Conservation (phyloP, 2,113 vertebrate species). For the Carassius auratus region DNA sequence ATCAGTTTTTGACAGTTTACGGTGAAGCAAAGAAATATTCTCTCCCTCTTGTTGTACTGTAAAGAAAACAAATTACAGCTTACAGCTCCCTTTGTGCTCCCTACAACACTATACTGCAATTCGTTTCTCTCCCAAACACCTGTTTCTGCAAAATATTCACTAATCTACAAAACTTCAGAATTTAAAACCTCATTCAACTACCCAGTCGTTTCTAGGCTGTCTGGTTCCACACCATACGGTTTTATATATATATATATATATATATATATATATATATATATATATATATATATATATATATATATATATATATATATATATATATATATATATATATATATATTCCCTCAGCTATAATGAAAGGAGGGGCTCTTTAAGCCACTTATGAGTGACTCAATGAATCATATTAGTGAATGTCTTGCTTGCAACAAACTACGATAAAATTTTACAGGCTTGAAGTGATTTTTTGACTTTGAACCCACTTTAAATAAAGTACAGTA, state of each 20-base stretch:
- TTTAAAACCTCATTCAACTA: conserved; percentile 27
- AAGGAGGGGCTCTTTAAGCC: conserved; percentile 18
- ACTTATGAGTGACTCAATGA: conserved; percentile 43
- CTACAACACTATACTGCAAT: neutral
- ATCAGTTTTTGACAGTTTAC: neutral
- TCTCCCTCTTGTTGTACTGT: neutral
- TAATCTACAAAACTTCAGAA: conserved; percentile 25
- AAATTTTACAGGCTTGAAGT: neutral
- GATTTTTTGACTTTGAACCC: neutral
- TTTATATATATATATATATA: neutral
- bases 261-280: no score
- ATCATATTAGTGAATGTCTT: conserved; percentile 31
- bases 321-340: no score
- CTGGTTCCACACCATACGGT: conserved; percentile 20
- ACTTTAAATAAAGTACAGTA: neutral
- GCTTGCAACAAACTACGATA: conserved; percentile 5
- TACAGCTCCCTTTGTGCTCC: neutral
- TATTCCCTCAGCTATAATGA: conserved; percentile 26
- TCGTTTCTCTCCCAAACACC: neutral
- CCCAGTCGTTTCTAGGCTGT: conserved; percentile 31
- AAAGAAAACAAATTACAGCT: neutral
- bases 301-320: no score
- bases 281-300: no score
- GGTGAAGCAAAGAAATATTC: neutral
- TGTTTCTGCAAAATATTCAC: conserved; percentile 29